Evolutionary conservation across 2,797 vertebrate genomes (phyloP), one percentile per base, ranked within the genome.

Genomic region (Oreochromis grahami): DNA sequence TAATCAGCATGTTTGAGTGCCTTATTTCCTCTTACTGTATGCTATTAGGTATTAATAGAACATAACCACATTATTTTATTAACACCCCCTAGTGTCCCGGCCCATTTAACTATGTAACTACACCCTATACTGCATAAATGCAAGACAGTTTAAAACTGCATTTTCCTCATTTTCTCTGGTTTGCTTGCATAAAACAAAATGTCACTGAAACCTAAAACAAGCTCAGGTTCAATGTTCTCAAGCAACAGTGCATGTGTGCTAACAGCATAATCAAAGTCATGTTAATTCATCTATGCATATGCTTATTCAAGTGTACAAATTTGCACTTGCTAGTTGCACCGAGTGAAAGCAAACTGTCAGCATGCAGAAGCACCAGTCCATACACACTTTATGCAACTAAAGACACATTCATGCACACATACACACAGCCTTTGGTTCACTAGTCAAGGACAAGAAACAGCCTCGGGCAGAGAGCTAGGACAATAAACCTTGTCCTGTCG

Each of bases 281-380:
- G 43, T 84, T 53, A 58, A 11, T 86, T 78, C 29, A 48, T 29
- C 34, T 60, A 26, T 80, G 50, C 34, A 52, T 58, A 6, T 48
- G 14, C 26, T 72, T 74, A 77, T 83, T 80, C 68, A 60, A 65
- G 68, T 63, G 79, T 78, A 78, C 6, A 19, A 41, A 82, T 85
- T 14, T 70, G 77, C 52, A 50, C 32, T 48, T 74, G 36, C 36
- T 77, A 19, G 24, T 45, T 78, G 34, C 29, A 76, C 50, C 21
- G 9, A 63, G 15, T 60, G 51, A 84, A 78, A 60, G 34, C 65
- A 55, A 81, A 68, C 77, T 84, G 79, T 86, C 84, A 86, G 60
- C 78, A 76, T 70, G 76, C 50, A 81, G 78, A 79, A 56, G 43
- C 58, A 84, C 38, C 79, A 32, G 34, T 19, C 52, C 83, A 48